These are phyloP conservation scores for Luehdorfia chinensis DNA, from an alignment of 1,140 invertebrate species.

Conservation along the genomic window DNA sequence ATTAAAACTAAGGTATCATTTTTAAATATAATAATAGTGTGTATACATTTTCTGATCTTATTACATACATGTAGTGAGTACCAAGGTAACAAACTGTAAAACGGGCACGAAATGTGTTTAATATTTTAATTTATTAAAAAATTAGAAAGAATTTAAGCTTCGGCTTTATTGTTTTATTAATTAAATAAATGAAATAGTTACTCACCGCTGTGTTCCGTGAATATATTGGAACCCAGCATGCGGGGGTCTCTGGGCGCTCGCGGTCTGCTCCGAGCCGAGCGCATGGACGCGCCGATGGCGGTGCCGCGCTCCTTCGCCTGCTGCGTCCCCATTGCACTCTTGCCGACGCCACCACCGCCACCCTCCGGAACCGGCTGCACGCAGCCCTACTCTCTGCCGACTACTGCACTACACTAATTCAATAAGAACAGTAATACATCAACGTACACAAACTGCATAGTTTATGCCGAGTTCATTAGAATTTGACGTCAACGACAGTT, in stretches of 20 bases:
- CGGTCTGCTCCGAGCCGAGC: slow-evolving; percentile 83
- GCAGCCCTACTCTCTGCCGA: slow-evolving; percentile 24
- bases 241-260: slow-evolving; percentile 86
- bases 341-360: slow-evolving; percentile 29
- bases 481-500: no score
- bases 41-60: no score
- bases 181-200: no score
- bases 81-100: no score
- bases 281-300: slow-evolving; percentile 80
- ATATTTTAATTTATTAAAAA: no score
- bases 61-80: no score
- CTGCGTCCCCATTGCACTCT: slow-evolving; percentile 87
- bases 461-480: no score
- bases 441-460: slow-evolving; percentile 48
- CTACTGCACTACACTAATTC: slow-evolving; percentile 45
- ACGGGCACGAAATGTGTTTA: no score
- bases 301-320: slow-evolving; percentile 89
- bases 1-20: no score
- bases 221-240: slow-evolving; percentile 90
- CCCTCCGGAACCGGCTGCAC: slow-evolving; percentile 23
- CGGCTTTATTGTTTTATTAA: no score
- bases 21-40: no score
- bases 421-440: slow-evolving; percentile 50
- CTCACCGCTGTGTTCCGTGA: slow-evolving; percentile 93
- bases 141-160: no score